A percentile compares a stretch with the other conserved stretches of the same genome.
These are phyloP conservation scores for Ecliptopera silaceata DNA, from an alignment of 2,888 invertebrate species.

Conservation along the genomic window DNA sequence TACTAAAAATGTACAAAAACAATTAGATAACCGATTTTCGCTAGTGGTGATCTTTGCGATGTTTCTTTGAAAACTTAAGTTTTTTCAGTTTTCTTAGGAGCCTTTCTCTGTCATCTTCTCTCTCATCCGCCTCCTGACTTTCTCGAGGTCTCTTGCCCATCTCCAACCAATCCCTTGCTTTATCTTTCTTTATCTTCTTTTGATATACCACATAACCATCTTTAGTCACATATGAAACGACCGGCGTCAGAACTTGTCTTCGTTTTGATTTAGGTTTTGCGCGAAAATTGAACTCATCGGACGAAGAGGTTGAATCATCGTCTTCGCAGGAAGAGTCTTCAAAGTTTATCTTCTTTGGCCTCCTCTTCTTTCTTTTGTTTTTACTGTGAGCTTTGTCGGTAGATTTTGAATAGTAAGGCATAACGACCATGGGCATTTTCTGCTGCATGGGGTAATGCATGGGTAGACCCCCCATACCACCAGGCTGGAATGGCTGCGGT, in stretches of 20 bases:
- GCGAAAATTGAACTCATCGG: constrained; percentile 34
- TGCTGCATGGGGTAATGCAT: constrained; percentile 48
- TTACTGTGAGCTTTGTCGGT: constrained; percentile 41
- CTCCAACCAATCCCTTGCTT: constrained; percentile 66
- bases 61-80: constrained; percentile 23
- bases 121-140: constrained; percentile 28
- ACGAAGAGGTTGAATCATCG: constrained; percentile 34
- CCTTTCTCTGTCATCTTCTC: constrained; percentile 23
- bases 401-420: constrained; percentile 62
- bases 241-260: constrained; percentile 64
- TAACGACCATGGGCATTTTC: constrained; percentile 63
- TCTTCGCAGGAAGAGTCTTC: constrained; percentile 24
- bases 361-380: constrained; percentile 32
- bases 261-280: constrained; percentile 31
- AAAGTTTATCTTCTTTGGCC: constrained; percentile 28
- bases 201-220: constrained; percentile 70
- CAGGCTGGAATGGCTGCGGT: constrained; percentile 36
- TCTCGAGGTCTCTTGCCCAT: constrained; percentile 35
- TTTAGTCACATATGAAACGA: constrained; percentile 70
- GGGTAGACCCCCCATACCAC: constrained; percentile 23
- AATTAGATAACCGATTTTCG: background rate
- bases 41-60: constrained; percentile 7
- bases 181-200: constrained; percentile 68
- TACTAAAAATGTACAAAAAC: background rate
- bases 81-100: constrained; percentile 25